These are phyloP conservation scores for Ferdinandea cuprea DNA, from an alignment of 2,888 invertebrate genomes.

Conservation along the genomic window DNA sequence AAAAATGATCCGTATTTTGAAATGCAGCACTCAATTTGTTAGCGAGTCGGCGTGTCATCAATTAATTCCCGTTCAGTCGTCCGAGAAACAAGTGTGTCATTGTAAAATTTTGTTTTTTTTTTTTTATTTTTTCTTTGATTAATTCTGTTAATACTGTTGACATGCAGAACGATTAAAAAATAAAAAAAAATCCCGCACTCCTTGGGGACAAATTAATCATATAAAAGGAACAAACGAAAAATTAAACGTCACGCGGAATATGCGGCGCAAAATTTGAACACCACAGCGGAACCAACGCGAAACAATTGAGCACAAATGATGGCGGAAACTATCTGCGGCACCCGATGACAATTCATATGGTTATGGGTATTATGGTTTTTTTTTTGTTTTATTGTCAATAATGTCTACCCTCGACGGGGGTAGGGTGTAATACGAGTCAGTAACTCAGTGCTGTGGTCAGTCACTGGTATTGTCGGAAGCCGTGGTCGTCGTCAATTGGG, in stretches of 20 bases:
- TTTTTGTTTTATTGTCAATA: too few relatives aligned
- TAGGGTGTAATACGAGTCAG: conserved; percentile 50
- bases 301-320: conserved; percentile 65
- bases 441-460: conserved; percentile 52
- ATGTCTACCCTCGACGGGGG: conserved; percentile 8
- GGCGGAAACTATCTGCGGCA: conserved; percentile 53
- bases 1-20: conserved; percentile 69
- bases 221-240: conserved; percentile 8
- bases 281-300: conserved; percentile 58
- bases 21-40: conserved; percentile 72
- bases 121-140: conserved; percentile 48
- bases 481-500: conserved; percentile 60
- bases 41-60: conserved; percentile 57
- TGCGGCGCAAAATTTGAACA: conserved; percentile 13
- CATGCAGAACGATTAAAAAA: conserved; percentile 51
- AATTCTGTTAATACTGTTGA: conserved; percentile 58
- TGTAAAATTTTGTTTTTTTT: conserved; percentile 34
- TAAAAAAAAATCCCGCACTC: conserved; percentile 19
- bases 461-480: conserved; percentile 52
- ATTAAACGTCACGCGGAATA: conserved; percentile 3
- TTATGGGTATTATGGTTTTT: too few relatives aligned
- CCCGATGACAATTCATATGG: conserved; percentile 34
- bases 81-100: conserved; percentile 64
- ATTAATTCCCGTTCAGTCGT: conserved; percentile 53
- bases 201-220: conserved; percentile 59